phyloP scores from a whole-genome alignment of 1,140 invertebrate species.

The Hyphantria cunea region DNA sequence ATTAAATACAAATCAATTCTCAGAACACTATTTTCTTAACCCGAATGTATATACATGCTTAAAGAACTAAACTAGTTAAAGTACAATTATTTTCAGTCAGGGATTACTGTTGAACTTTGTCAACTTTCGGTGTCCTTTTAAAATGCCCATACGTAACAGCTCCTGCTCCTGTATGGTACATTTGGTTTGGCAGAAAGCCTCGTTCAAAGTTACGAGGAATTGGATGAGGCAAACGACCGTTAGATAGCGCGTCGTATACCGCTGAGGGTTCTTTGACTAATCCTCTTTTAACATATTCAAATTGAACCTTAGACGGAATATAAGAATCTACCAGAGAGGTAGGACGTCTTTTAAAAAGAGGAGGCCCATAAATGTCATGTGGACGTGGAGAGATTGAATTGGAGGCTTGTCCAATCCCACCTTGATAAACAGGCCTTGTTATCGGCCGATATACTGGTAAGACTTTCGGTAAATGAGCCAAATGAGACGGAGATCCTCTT shows the following conservation, averaged over 20 bases:
- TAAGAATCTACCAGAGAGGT: slow-evolving; percentile 76
- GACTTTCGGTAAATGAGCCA: slow-evolving; percentile 66
- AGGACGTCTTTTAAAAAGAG: slow-evolving; percentile 62
- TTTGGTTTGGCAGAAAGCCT: slow-evolving; percentile 78
- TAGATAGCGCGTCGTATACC: slow-evolving; percentile 71
- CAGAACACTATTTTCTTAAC: too few species aligned
- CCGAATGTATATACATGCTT: too few species aligned
- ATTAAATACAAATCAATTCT: too few species aligned
- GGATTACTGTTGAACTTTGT: slow-evolving; percentile 40
- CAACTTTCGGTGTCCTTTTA: slow-evolving; percentile 65
- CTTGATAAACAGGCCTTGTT: slow-evolving; percentile 52
- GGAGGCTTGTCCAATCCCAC: slow-evolving; percentile 40
- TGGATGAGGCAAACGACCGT: slow-evolving; percentile 45
- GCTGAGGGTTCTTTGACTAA: slow-evolving; percentile 68
- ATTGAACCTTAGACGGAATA: slow-evolving; percentile 73
- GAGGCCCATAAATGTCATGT: slow-evolving; percentile 39
- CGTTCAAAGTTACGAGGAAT: slow-evolving; percentile 67
- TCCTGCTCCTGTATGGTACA: slow-evolving; percentile 70
- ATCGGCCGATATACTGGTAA: slow-evolving; percentile 63
- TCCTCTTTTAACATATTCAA: slow-evolving; percentile 77
- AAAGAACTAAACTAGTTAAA: slow-evolving; percentile 1
- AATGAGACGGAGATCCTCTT: slow-evolving; percentile 58
- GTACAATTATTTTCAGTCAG: slow-evolving; percentile 20
- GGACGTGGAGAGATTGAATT: slow-evolving; percentile 48
- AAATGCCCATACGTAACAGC: slow-evolving; percentile 69